These are phyloP conservation scores for Drosophila kikkawai DNA, from an alignment of 1,140 invertebrate species.

Conservation along the genomic window DNA sequence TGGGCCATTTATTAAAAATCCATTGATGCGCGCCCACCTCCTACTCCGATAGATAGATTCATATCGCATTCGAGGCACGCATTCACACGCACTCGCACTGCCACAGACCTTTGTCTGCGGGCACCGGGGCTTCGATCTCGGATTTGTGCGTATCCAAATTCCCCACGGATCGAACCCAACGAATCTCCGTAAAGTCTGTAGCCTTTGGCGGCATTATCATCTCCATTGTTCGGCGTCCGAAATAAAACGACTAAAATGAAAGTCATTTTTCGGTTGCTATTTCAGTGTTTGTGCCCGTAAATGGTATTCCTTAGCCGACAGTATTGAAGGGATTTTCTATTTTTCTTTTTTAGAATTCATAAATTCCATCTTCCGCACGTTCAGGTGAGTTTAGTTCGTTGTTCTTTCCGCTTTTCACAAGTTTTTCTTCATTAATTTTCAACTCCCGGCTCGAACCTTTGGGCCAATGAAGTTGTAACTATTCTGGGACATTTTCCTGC, in stretches of 20 bases:
- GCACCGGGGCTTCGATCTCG: slow-evolving; percentile 24
- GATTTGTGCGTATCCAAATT: slow-evolving; percentile 77
- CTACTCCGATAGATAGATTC: slow-evolving; percentile 52
- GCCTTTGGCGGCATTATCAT: slow-evolving; percentile 66
- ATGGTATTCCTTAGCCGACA: slow-evolving; percentile 45
- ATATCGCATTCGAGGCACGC: slow-evolving; percentile 75
- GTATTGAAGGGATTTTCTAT: slow-evolving; percentile 5
- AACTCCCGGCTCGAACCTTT: background rate
- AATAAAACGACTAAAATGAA: slow-evolving; percentile 69
- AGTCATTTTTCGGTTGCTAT: slow-evolving; percentile 72
- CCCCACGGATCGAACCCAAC: slow-evolving; percentile 62
- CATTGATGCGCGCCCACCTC: slow-evolving; percentile 63
- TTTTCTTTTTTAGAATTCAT: slow-evolving; percentile 11
- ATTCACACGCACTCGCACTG: slow-evolving; percentile 66
- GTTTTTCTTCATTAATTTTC: slow-evolving; percentile 39
- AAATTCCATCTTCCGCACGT: slow-evolving; percentile 42
- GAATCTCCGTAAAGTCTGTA: slow-evolving; percentile 31
- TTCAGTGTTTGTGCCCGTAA: slow-evolving; percentile 27
- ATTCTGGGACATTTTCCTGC: slow-evolving; percentile 26
- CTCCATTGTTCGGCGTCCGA: slow-evolving; percentile 50
- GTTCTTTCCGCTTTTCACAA: slow-evolving; percentile 8
- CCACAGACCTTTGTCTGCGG: slow-evolving; percentile 44
- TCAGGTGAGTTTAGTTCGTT: slow-evolving; percentile 35
- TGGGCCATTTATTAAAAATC: slow-evolving; percentile 76
- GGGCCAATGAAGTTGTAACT: slow-evolving; percentile 34